Base-by-base conservation (phyloP, 2,888 invertebrate genomes). In the Diarsia dahlii region DNA sequence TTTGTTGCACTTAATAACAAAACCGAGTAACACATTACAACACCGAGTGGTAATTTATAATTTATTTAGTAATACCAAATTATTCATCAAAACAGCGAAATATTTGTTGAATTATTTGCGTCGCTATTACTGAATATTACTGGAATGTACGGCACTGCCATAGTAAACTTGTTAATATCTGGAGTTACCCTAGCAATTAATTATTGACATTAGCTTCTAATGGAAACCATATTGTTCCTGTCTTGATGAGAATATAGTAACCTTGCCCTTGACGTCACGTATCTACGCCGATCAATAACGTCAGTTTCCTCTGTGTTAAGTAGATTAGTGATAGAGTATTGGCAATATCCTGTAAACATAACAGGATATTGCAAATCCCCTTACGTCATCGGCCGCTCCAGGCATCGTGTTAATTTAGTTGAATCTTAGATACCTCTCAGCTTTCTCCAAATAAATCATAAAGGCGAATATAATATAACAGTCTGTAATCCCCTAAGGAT, bases 161-260 rank as follows among this genome's bases (percentile, higher is more conserved):
- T 20, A 34, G 5, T 20, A 20, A 8, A 39, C 39, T 39, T 39
- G 39, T 39, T 39, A 64, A 75, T 64, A 56, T 64, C 20, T 52
- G 23, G 54, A 75, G 54, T 56, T 50, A 64, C 54, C n/a, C 54
- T 54, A 20, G 48, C 54, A 75, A 75, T 64, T 39, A 56, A 48
- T 23, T 18, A 28, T 15, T 28, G 39, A 39, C 39, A 15, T 48
- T 48, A 48, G 15, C 13, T 60, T 48, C 60, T 50, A 52, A 23
- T 46, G 20, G 12, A 20, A 20, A 60, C 20, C 10, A 4, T 23
- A 18, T 50, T 39, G 48, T 46, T 54, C 15, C 23, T 4, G 12
- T 48, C 20, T 48, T 74, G 8, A 50, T n/a, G 20, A 58, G 18
- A 39, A 56, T 54, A 48, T 23, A 13, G 18, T 39, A n/a, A 34